Evolutionary conservation across 2,888 invertebrate species (phyloP).

Genomic region (Macrosiphum euphorbiae): DNA sequence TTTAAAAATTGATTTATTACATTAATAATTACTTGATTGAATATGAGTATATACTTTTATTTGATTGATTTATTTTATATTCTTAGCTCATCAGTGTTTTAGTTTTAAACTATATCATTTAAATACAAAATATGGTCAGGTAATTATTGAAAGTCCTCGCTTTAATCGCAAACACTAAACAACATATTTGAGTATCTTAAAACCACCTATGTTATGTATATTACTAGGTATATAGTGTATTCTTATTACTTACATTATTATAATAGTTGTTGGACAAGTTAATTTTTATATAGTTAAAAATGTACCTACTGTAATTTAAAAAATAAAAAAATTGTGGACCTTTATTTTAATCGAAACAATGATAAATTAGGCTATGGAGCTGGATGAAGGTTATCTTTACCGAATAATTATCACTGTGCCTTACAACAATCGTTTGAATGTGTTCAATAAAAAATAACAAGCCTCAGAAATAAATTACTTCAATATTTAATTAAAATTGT

Average conservation of each 20-base stretch:
- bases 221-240: not conserved
- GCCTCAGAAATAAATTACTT: no score
- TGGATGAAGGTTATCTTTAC: not conserved
- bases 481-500: no score
- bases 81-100: no score
- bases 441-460: no score
- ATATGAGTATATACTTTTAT: no score
- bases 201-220: not conserved
- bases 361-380: not conserved
- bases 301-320: not conserved
- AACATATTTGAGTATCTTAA: not conserved
- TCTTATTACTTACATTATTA: not conserved
- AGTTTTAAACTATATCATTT: not conserved
- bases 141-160: not conserved
- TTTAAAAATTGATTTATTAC: no score
- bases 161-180: slow-evolving; percentile 4
- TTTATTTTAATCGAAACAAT: not conserved
- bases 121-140: not conserved
- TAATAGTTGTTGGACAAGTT: not conserved
- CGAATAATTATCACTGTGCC: not conserved
- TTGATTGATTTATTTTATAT: no score
- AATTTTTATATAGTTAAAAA: not conserved
- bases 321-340: not conserved
- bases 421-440: not conserved
- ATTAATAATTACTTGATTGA: no score